phyloP scores from a whole-genome alignment of 2,797 vertebrate species.

The Eurystomus glaucurus region DNA sequence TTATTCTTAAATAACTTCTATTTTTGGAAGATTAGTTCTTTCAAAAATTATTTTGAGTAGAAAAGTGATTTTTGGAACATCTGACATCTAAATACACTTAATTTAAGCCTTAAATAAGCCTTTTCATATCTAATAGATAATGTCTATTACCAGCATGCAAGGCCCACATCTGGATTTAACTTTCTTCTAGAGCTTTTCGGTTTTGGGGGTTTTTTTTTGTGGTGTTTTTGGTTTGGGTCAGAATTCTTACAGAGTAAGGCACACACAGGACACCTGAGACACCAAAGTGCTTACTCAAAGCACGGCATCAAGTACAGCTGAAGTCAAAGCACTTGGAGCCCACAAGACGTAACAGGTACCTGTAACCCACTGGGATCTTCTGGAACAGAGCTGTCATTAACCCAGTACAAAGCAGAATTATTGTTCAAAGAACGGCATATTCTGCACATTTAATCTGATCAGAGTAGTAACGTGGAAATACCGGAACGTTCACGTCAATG shows the following conservation, averaged over 20 bases:
- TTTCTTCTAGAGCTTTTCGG: neutral
- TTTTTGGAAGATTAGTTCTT: neutral
- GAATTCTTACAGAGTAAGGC: neutral
- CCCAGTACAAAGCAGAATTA: neutral
- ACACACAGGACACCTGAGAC: neutral
- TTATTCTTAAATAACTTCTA: neutral
- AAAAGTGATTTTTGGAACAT: neutral
- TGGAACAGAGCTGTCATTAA: neutral
- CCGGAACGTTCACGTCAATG: neutral
- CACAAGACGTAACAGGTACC: neutral
- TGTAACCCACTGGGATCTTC: neutral
- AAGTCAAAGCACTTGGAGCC: neutral
- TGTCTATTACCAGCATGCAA: neutral
- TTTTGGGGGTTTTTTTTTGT: no score
- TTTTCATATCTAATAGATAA: neutral
- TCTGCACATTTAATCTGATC: neutral
- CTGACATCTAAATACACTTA: neutral
- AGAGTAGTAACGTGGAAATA: neutral
- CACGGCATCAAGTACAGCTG: neutral
- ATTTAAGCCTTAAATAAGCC: neutral
- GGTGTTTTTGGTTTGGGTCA: neutral
- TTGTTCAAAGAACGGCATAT: neutral
- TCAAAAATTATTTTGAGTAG: rapidly evolving
- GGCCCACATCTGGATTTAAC: neutral
- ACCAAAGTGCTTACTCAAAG: neutral